Evolutionary conservation across 2,113 vertebrate genomes (phyloP).

Genomic region (Pogona vitticeps): DNA sequence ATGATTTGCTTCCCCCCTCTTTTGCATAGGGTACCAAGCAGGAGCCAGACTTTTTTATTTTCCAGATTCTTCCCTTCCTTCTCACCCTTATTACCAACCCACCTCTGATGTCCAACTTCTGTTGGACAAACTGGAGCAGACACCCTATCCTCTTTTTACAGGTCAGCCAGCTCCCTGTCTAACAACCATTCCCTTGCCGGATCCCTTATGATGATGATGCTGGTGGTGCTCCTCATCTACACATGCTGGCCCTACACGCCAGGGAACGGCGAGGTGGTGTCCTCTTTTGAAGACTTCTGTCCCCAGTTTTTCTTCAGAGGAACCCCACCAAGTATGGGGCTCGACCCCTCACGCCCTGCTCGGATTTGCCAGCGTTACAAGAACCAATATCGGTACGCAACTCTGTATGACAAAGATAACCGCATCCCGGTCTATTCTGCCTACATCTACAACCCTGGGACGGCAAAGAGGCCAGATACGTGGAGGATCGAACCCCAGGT

Average conservation of each 20-base stretch:
- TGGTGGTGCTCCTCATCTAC: slow-evolving; percentile 44
- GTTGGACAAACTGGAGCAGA: too few species aligned
- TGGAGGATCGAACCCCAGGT: slow-evolving; percentile 61
- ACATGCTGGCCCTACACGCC: slow-evolving; percentile 22
- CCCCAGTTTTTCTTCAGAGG: slow-evolving; percentile 43
- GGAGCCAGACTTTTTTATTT: too few species aligned
- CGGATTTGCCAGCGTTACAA: slow-evolving; percentile 54
- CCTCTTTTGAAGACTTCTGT: background rate
- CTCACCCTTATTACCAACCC: too few species aligned
- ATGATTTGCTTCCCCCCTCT: too few species aligned
- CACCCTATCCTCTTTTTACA: too few species aligned
- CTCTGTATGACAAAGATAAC: slow-evolving; percentile 26
- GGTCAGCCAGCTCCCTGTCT: too few species aligned
- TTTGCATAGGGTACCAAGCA: too few species aligned
- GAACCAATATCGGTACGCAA: slow-evolving; percentile 46
- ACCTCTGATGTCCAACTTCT: too few species aligned
- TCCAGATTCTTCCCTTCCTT: too few species aligned
- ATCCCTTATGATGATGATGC: slow-evolving; percentile 11
- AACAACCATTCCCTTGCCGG: background rate
- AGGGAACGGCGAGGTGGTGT: slow-evolving; percentile 21
- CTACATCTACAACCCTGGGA: slow-evolving; percentile 29
- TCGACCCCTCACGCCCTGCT: background rate
- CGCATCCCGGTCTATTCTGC: slow-evolving; percentile 59
- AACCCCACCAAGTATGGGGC: background rate
- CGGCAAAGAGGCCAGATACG: rapidly evolving